phyloP scores from a whole-genome alignment of 2,113 vertebrate species.

The Misgurnus anguillicaudatus region DNA sequence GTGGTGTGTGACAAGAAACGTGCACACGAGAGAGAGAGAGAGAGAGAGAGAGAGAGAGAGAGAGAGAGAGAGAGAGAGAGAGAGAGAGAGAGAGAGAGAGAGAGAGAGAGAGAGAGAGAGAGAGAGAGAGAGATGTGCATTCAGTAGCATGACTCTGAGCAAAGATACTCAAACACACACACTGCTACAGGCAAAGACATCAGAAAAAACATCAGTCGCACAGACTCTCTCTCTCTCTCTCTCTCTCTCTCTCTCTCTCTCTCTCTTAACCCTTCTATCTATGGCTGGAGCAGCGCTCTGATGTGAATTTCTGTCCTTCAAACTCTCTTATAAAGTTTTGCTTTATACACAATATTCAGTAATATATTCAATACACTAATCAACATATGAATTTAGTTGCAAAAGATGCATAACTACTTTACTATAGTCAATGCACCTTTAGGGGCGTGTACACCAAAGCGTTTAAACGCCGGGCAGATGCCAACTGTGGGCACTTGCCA shows the following conservation, averaged over 20 bases:
- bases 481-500: too few relatives aligned
- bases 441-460: too few relatives aligned
- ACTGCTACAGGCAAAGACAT: slow-evolving; percentile 38
- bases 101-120: neutral
- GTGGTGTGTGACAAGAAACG: slow-evolving; percentile 13
- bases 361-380: neutral
- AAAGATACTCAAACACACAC: slow-evolving; percentile 29
- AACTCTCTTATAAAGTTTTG: neutral
- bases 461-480: too few relatives aligned
- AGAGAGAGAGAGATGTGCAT: slow-evolving; percentile 31
- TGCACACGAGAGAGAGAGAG: neutral
- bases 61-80: too few relatives aligned
- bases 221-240: neutral
- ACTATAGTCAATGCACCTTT: neutral
- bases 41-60: slow-evolving; percentile 6
- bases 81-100: too few relatives aligned
- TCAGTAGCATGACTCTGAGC: slow-evolving; percentile 25
- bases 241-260: neutral
- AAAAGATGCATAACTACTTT: neutral
- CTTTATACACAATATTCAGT: too few relatives aligned
- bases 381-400: slow-evolving; percentile 11
- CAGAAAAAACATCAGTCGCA: slow-evolving; percentile 8
- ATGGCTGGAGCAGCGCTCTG: slow-evolving; percentile 14
- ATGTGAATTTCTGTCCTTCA: slow-evolving; percentile 21
- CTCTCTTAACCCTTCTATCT: neutral